Conservation (phyloP, 2,797 vertebrate genomes). For the Garrulus glandarius region DNA sequence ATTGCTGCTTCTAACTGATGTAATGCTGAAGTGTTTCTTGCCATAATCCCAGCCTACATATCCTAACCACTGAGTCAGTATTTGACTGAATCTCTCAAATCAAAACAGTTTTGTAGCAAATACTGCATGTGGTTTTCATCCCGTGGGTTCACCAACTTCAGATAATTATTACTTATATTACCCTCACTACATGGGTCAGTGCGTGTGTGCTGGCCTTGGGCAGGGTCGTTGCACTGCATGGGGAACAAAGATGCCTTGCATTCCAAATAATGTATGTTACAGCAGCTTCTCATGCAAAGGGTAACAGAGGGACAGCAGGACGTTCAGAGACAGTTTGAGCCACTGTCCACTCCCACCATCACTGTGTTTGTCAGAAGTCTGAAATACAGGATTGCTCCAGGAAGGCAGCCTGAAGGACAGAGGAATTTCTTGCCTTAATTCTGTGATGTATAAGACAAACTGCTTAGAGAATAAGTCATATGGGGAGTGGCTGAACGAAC, state of each 20-base stretch:
- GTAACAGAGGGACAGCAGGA: not conserved
- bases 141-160: not conserved
- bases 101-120: constrained; percentile 12
- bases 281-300: not conserved
- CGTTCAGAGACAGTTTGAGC: not conserved
- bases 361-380: not conserved
- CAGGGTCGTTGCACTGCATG: accelerated
- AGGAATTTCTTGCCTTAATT: not conserved
- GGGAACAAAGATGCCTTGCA: not conserved
- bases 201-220: not conserved
- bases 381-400: not conserved
- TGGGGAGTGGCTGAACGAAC: not conserved
- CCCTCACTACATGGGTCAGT: not conserved
- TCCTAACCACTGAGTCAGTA: constrained; percentile 48
- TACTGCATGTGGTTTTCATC: not conserved
- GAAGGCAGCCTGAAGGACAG: not conserved
- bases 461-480: not conserved
- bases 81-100: constrained; percentile 35
- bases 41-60: constrained; percentile 50
- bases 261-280: not conserved
- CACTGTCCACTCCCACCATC: not conserved
- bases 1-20: constrained; percentile 15
- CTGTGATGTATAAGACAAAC: not conserved
- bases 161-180: not conserved
- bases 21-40: constrained; percentile 16